Percentiles rank a stretch among this genome's conserved stretches.
Evolutionary conservation across 1,140 invertebrate genomes (phyloP).

Genomic region (Limonius californicus): DNA sequence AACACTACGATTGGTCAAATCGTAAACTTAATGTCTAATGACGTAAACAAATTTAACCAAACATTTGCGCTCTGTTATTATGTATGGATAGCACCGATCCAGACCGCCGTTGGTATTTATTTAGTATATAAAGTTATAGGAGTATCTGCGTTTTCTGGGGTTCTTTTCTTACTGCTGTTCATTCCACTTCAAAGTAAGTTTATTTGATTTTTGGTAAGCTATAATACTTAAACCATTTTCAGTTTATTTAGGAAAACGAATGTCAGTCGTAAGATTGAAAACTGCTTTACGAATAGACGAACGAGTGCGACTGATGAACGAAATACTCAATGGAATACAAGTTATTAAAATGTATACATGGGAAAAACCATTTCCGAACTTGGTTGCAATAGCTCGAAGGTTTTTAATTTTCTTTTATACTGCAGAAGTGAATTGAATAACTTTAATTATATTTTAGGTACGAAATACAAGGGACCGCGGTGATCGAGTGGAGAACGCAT

Average conservation of each 20-base stretch:
- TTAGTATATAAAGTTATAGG: conserved; percentile 48
- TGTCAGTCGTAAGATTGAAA: conserved; percentile 53
- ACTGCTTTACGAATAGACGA: conserved; percentile 74
- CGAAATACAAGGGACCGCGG: conserved; percentile 64
- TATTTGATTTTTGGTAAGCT: background rate
- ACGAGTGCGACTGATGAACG: conserved; percentile 78
- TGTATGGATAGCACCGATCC: conserved; percentile 57
- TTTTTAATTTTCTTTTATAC: conserved; percentile 29
- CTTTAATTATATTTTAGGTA: conserved; percentile 47
- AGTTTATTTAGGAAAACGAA: conserved; percentile 56
- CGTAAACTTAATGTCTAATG: conserved; percentile 91
- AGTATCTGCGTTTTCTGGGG: conserved; percentile 66
- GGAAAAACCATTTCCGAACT: conserved; percentile 66
- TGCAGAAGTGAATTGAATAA: background rate
- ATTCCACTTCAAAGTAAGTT: conserved; percentile 76
- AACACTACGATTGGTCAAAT: conserved; percentile 82
- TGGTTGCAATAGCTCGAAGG: conserved; percentile 60
- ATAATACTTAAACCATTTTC: conserved; percentile 33
- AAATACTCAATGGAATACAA: conserved; percentile 70
- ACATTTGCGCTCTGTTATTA: conserved; percentile 48
- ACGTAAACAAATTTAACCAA: conserved; percentile 60
- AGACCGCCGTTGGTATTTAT: conserved; percentile 48
- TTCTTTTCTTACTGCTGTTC: conserved; percentile 71
- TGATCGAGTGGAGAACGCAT: no score
- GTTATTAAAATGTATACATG: conserved; percentile 83